Evolutionary conservation across 1,140 invertebrate genomes (phyloP).

Genomic region (Drosophila kanapiae): DNA sequence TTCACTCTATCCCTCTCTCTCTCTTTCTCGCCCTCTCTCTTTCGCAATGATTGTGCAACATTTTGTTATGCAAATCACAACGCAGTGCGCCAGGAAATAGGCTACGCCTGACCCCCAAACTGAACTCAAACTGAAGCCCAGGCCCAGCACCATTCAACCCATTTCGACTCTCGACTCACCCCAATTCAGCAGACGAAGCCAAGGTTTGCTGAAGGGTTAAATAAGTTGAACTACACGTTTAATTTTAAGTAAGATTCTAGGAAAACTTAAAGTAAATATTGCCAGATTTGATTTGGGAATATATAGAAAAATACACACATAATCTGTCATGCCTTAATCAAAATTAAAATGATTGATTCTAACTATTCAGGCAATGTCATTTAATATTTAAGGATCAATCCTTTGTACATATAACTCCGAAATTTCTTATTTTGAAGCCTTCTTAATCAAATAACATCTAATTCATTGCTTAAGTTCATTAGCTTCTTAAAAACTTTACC

Average conservation of each 20-base stretch:
- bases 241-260: neutral
- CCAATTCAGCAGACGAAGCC: slow-evolving; percentile 16
- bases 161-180: slow-evolving; percentile 11
- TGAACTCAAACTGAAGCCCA: slow-evolving; percentile 19
- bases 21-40: slow-evolving; percentile 7
- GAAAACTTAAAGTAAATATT: neutral
- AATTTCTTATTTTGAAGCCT: no score
- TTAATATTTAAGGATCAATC: no score
- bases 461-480: neutral
- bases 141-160: slow-evolving; percentile 6
- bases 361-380: no score
- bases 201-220: slow-evolving; percentile 48
- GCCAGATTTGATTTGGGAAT: no score
- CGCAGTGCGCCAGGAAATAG: slow-evolving; percentile 82
- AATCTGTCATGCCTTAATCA: no score
- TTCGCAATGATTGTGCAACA: slow-evolving; percentile 65
- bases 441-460: neutral
- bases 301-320: no score
- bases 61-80: slow-evolving; percentile 83
- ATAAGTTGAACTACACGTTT: slow-evolving; percentile 70
- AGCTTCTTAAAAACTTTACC: neutral
- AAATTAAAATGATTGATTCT: no score
- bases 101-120: slow-evolving; percentile 51
- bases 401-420: no score
- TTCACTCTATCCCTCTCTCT: neutral